Conservation (phyloP, 2,797 vertebrate genomes). For the Dermochelys coriacea region DNA sequence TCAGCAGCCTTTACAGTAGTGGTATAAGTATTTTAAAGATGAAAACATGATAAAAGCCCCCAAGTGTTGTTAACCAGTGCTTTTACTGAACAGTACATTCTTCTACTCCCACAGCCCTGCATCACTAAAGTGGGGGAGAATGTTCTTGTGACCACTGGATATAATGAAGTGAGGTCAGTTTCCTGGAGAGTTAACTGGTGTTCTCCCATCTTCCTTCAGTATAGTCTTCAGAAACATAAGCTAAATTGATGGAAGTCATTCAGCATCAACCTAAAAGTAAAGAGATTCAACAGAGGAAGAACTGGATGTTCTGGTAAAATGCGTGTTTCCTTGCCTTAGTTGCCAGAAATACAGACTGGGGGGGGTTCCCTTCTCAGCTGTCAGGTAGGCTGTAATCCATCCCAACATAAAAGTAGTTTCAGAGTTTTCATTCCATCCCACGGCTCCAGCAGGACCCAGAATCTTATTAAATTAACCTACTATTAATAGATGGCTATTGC, state of each 20-base stretch:
- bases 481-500: neutral
- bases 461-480: neutral
- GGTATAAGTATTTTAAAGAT: constrained; percentile 8
- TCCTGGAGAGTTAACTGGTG: neutral
- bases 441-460: neutral
- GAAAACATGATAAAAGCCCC: neutral
- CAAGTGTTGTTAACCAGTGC: neutral
- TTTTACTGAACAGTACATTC: neutral
- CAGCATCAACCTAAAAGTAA: neutral
- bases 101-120: neutral
- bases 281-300: neutral
- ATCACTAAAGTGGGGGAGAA: neutral
- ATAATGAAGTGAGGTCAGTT: constrained; percentile 34
- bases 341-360: neutral
- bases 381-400: neutral
- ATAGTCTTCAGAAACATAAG: neutral
- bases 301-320: neutral
- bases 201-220: neutral
- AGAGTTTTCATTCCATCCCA: neutral
- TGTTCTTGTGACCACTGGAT: constrained; percentile 6
- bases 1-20: neutral
- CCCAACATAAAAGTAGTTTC: neutral
- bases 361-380: neutral
- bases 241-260: neutral
- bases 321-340: neutral